Conservation (phyloP, 2,797 vertebrate species). For the Sylvia borin region DNA sequence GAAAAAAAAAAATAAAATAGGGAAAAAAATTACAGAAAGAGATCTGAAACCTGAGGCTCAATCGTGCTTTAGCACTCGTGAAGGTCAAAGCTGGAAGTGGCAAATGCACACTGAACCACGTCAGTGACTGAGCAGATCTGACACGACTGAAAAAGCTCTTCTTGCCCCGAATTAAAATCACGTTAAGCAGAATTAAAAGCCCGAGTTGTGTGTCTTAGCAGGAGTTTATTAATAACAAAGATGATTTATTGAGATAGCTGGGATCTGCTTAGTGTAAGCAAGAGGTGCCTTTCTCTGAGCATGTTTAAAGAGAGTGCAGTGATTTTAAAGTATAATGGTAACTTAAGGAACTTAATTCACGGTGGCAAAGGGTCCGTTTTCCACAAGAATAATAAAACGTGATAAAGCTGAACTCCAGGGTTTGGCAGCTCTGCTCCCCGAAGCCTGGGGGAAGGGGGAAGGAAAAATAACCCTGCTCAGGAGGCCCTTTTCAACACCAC, state of each 20-base stretch:
- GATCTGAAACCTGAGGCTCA: neutral
- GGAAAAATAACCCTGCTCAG: conserved; percentile 26
- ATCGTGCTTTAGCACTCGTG: neutral
- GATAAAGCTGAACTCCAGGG: conserved; percentile 45
- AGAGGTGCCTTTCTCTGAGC: conserved; percentile 12
- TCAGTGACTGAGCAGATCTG: neutral
- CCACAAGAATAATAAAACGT: conserved; percentile 64
- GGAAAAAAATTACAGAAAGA: neutral
- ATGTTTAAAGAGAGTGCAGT: conserved; percentile 27
- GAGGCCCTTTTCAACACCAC: conserved; percentile 19
- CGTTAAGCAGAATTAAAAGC: neutral
- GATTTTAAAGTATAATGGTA: conserved; percentile 72
- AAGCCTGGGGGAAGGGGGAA: neutral
- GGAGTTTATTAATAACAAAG: neutral
- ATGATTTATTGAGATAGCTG: neutral
- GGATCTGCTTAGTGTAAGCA: conserved; percentile 7
- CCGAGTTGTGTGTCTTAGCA: neutral
- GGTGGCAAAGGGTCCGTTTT: conserved; percentile 20
- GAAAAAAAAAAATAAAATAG: neutral
- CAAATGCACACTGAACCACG: neutral
- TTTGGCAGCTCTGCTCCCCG: conserved; percentile 14
- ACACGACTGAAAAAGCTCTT: neutral
- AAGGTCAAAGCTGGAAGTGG: conserved; percentile 23
- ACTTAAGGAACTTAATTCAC: conserved; percentile 59
- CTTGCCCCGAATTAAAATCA: neutral